Conservation (phyloP, 1,140 invertebrate species). For the Aphelenchoides besseyi region DNA sequence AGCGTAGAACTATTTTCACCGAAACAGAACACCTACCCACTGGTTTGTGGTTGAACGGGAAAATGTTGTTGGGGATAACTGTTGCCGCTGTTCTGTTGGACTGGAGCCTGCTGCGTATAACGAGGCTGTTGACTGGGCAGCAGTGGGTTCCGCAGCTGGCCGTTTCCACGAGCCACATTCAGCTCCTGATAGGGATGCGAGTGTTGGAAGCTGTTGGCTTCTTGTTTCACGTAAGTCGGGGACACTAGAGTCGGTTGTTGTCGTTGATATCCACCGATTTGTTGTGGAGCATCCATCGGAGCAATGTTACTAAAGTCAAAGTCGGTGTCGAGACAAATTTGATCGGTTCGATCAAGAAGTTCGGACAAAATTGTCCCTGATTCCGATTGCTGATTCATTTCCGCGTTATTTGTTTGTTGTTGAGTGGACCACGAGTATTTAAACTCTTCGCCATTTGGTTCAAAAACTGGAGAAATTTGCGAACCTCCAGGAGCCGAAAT, state of each 20-base stretch:
- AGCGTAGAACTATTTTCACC: background rate
- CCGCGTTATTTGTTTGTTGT: background rate
- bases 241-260: background rate
- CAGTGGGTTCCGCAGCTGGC: constrained; percentile 29
- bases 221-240: constrained; percentile 6
- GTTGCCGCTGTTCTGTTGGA: constrained; percentile 1
- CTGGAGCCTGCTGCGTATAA: background rate
- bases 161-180: constrained; percentile 45
- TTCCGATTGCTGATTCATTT: constrained; percentile 13
- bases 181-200: constrained; percentile 52
- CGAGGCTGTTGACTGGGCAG: constrained; percentile 7
- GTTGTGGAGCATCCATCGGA: background rate
- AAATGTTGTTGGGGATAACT: background rate
- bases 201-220: background rate
- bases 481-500: constrained; percentile 46
- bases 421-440: constrained; percentile 56
- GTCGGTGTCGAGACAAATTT: constrained; percentile 21
- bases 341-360: constrained; percentile 52
- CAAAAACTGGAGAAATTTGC: constrained; percentile 20
- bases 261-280: background rate
- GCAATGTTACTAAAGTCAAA: constrained; percentile 6
- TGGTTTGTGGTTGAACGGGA: background rate
- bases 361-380: constrained; percentile 32
- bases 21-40: background rate
- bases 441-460: constrained; percentile 23